Evolutionary conservation across 1,140 invertebrate species (phyloP).

Genomic region (Idris sp.): DNA sequence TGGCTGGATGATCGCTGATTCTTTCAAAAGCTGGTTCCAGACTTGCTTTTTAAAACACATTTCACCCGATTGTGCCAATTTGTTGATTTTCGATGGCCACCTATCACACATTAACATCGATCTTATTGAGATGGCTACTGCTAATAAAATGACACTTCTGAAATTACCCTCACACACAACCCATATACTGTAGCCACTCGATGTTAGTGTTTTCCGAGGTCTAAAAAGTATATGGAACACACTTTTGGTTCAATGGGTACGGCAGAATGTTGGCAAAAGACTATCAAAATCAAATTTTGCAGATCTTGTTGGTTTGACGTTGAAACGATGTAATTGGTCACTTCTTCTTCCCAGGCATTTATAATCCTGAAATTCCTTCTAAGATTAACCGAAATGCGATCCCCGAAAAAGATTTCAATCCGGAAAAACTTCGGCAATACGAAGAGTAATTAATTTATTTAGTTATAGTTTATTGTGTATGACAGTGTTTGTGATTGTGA

Average conservation of each 20-base stretch:
- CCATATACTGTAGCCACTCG: constrained; percentile 5
- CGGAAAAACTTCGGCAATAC: not conserved
- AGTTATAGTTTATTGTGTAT: too few species aligned
- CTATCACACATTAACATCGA: constrained; percentile 13
- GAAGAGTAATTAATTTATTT: too few species aligned
- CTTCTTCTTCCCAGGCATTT: constrained; percentile 8
- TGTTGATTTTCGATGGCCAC: too few species aligned
- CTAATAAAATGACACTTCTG: constrained; percentile 4
- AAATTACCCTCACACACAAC: constrained; percentile 10
- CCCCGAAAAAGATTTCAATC: not conserved
- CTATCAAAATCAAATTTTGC: constrained; percentile 2
- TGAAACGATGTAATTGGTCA: constrained; percentile 2
- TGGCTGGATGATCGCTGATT: not conserved
- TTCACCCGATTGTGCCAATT: too few species aligned
- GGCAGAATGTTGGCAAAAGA: constrained; percentile 10
- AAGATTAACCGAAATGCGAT: not conserved
- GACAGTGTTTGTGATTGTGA: too few species aligned
- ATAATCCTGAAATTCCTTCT: not conserved
- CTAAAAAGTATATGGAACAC: not conserved
- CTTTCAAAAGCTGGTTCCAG: not conserved
- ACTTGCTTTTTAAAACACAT: too few species aligned
- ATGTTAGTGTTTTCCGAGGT: constrained; percentile 4
- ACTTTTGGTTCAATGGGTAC: not conserved
- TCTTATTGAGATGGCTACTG: constrained; percentile 1
- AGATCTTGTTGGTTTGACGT: constrained; percentile 4